Conservation (phyloP, 1,140 invertebrate species). For the Leguminivora glycinivorella region DNA sequence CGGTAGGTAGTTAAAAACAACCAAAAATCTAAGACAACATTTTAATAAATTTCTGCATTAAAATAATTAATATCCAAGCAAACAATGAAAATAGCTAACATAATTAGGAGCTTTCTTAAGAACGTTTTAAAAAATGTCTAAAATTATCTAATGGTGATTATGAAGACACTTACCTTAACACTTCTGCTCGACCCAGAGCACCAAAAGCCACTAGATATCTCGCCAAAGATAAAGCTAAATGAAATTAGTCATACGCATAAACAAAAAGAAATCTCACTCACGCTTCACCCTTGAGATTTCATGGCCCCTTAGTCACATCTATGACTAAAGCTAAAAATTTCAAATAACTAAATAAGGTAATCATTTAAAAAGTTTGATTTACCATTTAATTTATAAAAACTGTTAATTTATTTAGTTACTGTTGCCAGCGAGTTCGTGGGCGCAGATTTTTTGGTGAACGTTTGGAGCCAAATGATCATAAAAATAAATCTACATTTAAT, state of each 20-base stretch:
- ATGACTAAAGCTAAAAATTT: conserved; percentile 1
- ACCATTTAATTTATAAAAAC: no score
- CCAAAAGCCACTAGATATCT: conserved; percentile 22
- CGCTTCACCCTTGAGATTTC: conserved; percentile 11
- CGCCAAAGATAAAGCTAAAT: conserved; percentile 4
- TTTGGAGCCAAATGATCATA: no score
- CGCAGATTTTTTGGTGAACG: no score
- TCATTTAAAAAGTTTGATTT: not conserved
- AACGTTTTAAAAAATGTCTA: not conserved
- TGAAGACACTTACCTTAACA: conserved; percentile 14
- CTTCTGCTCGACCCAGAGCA: not conserved
- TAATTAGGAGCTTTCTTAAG: no score
- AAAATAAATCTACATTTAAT: no score
- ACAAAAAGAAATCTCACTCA: conserved; percentile 16
- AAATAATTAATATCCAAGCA: no score
- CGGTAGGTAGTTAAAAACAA: no score
- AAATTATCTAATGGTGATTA: not conserved
- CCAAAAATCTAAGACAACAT: no score
- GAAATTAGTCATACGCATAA: not conserved
- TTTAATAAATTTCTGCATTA: no score
- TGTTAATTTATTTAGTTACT: no score
- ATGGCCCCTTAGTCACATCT: conserved; percentile 15
- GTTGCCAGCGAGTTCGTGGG: no score
- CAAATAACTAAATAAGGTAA: not conserved
- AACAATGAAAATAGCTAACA: no score